These are phyloP conservation scores for Chironomus tepperi DNA, from an alignment of 1,140 invertebrate species.

Conservation along the genomic window DNA sequence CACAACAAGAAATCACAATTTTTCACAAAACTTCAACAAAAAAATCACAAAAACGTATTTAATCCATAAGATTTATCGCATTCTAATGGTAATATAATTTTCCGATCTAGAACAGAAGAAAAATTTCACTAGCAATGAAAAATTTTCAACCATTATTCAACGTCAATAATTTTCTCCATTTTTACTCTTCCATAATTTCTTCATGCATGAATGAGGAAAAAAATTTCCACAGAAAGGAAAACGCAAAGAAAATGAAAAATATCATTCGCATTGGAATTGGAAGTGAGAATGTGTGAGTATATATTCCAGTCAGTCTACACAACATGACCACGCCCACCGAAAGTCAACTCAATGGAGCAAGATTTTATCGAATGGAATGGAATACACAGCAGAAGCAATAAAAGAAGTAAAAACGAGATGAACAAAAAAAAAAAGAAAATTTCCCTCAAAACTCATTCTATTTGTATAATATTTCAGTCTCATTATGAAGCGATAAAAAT, in stretches of 20 bases:
- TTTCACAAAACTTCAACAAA: no score
- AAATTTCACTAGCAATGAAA: no score
- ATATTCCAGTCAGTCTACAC: neutral
- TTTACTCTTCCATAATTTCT: conserved; percentile 4
- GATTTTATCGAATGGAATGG: neutral
- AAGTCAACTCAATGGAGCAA: neutral
- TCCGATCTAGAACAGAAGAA: no score
- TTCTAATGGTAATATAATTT: no score
- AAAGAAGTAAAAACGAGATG: no score
- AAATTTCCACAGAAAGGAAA: no score
- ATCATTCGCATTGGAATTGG: neutral
- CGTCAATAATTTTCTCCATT: neutral
- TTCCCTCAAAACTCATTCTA: neutral
- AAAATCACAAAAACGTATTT: no score
- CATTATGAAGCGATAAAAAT: conserved; percentile 23
- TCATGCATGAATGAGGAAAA: neutral
- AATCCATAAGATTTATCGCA: no score
- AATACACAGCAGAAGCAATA: neutral
- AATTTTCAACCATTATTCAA: neutral
- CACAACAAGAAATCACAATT: no score
- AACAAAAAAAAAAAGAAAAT: neutral
- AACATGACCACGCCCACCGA: neutral
- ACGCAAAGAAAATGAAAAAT: neutral
- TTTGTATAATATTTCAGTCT: conserved; percentile 18
- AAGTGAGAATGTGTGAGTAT: neutral